phyloP scores from a whole-genome alignment of 2,113 vertebrate species.

The Serilophus lunatus region DNA sequence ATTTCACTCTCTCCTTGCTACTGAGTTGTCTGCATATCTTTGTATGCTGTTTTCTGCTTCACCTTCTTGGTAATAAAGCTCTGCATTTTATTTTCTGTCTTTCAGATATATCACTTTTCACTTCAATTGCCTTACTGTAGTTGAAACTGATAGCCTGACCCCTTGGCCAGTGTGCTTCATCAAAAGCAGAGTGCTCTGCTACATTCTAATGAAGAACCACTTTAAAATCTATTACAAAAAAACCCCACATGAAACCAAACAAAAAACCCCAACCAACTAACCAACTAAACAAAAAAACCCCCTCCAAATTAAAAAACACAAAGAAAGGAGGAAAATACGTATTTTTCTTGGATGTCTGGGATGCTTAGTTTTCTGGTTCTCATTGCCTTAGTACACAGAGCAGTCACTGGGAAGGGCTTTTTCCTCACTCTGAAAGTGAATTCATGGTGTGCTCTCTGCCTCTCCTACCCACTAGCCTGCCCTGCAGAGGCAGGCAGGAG shows the following conservation, averaged over 20 bases:
- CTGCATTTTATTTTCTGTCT: neutral
- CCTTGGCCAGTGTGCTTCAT: constrained; percentile 17
- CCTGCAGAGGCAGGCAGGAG: neutral
- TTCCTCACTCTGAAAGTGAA: neutral
- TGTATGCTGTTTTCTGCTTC: neutral
- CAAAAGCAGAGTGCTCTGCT: neutral
- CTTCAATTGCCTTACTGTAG: neutral
- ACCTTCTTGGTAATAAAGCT: neutral
- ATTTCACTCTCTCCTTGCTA: neutral
- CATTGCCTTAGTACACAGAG: neutral
- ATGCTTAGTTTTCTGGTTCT: neutral
- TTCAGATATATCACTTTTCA: neutral
- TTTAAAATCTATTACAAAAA: neutral
- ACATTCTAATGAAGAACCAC: neutral
- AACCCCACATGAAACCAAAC: neutral
- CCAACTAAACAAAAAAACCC: neutral
- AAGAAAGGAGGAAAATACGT: neutral
- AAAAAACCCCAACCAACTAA: neutral
- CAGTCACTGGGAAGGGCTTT: neutral
- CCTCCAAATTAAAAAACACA: neutral
- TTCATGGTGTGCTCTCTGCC: neutral
- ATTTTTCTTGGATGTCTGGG: neutral
- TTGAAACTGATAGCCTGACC: constrained; percentile 30
- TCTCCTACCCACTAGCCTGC: neutral
- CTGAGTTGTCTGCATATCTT: neutral